Evolutionary conservation across 2,888 invertebrate genomes (phyloP), one percentile per base, ranked within the genome.

Genomic region (Ormyrus thymus): DNA sequence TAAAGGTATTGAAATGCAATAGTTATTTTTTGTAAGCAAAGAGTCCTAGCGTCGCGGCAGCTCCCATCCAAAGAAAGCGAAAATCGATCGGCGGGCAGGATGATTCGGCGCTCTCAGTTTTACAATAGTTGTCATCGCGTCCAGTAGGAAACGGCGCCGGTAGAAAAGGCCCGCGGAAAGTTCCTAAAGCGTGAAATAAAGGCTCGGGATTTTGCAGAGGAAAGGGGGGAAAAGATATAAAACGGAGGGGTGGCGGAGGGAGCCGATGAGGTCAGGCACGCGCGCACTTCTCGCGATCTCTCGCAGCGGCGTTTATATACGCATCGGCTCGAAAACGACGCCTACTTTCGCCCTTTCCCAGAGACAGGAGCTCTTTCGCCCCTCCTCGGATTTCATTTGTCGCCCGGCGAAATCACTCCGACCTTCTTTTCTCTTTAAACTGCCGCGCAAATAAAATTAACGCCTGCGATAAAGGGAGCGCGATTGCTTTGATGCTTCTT

Each of bases 181-280:
- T 69, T 51, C 79, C 76, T 76, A 79, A 79, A 76, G 69, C 78
- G 64, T 82, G 81, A 85, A 85, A 85, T 84, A 82, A 81, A 83
- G 81, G 75, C 80, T 80, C 82, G 76, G 79, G 82, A 81, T 81
- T 82, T 80, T 59, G 55, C 79, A 61, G 76, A 78, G 73, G n/a
- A 62, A 75, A 53, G 80, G 50, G 73, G 62, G 62, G 64, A 45
- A 55, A 2, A 51, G 62, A 70, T 43, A 70, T 48, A 70, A 70
- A 64, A 62, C 9, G 45, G 45, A 45, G 46, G 46, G 29, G 50
- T 53, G 64, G 7, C 70, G 70, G 71, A 51, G 13, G 66, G n/a
- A 50, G 56, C 61, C 11, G 73, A 84, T 82, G 84, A 85, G 86
- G 85, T 86, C 85, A 85, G 83, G 81, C 86, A 86, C 86, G 86